phyloP scores from a whole-genome alignment of 2,888 invertebrate genomes.

The Lasioglossum zephyrum region DNA sequence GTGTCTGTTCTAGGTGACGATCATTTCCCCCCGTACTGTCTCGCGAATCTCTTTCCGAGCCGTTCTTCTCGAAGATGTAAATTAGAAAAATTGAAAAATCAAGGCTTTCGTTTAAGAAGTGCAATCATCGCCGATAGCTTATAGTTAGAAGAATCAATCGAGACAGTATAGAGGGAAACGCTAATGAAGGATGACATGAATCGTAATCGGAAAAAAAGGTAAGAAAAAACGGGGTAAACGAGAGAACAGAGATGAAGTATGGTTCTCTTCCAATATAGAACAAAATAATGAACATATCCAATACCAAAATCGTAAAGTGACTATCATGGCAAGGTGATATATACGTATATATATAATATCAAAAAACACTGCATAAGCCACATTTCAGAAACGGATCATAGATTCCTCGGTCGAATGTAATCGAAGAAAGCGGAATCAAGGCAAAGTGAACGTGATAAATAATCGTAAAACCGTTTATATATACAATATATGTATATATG shows the following conservation, averaged over 20 bases:
- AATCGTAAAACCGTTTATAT: conserved; percentile 56
- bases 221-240: conserved; percentile 41
- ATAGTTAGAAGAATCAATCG: not conserved
- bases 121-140: not conserved
- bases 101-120: not conserved
- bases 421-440: conserved; percentile 73
- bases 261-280: conserved; percentile 64
- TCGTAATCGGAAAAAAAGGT: conserved; percentile 55
- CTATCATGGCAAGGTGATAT: conserved; percentile 77
- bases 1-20: conserved; percentile 66
- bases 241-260: conserved; percentile 54
- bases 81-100: not conserved
- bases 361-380: conserved; percentile 82
- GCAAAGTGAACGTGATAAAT: conserved; percentile 67
- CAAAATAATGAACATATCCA: conserved; percentile 56
- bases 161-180: conserved; percentile 61
- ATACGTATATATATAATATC: conserved; percentile 61
- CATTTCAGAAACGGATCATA: conserved; percentile 73
- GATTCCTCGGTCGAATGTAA: conserved; percentile 61
- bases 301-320: conserved; percentile 72
- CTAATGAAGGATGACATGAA: conserved; percentile 68
- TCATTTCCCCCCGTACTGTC: conserved; percentile 59
- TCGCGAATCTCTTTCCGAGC: not conserved
- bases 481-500: not conserved
- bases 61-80: not conserved